These are phyloP conservation scores for Limnephilus lunatus DNA, from an alignment of 2,888 invertebrate species.

Conservation along the genomic window DNA sequence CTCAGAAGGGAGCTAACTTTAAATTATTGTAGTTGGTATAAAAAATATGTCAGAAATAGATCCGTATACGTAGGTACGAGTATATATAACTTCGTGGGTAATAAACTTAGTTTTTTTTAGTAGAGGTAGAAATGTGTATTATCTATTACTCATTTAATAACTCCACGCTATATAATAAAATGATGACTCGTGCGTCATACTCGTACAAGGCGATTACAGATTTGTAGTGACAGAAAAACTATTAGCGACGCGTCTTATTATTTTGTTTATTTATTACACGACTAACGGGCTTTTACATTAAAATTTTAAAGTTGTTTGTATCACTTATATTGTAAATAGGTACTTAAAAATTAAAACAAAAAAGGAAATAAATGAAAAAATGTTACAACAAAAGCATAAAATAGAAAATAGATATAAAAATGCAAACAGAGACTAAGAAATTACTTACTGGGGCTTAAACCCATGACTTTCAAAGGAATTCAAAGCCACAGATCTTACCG, in stretches of 20 bases:
- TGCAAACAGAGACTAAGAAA: too few relatives aligned
- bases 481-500: too few relatives aligned
- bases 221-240: not conserved
- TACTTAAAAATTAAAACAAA: too few relatives aligned
- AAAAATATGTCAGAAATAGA: not conserved
- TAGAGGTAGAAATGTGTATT: not conserved
- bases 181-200: slow-evolving; percentile 1
- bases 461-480: too few relatives aligned
- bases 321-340: too few relatives aligned
- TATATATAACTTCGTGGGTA: not conserved
- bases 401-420: too few relatives aligned
- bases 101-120: not conserved
- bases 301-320: too few relatives aligned
- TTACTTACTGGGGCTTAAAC: too few relatives aligned
- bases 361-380: too few relatives aligned
- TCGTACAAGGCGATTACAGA: not conserved
- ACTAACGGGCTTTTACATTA: too few relatives aligned
- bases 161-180: slow-evolving; percentile 3
- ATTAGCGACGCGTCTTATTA: not conserved
- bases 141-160: not conserved
- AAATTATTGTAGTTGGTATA: not conserved
- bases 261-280: not conserved
- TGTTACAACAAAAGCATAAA: too few relatives aligned
- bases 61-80: not conserved
- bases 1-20: not conserved